Conservation (phyloP, 2,113 vertebrate genomes). For the Pongo abelii region DNA sequence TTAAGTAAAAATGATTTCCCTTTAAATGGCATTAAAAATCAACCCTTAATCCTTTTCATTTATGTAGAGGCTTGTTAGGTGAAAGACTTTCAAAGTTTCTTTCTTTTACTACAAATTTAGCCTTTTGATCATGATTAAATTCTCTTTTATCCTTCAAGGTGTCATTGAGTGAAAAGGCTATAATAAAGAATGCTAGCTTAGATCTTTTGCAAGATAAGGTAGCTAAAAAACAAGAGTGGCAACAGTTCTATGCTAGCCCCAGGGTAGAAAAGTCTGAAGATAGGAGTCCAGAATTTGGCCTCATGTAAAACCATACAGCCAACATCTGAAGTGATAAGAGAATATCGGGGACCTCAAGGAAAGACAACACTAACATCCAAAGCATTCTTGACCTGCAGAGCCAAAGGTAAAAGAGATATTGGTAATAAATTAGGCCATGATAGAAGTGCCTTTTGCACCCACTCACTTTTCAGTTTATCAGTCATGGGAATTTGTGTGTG, state of each 20-base stretch:
- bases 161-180: constrained; percentile 61
- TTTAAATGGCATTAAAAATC: constrained; percentile 38
- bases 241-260: background rate
- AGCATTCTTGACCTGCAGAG: background rate
- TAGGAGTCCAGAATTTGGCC: background rate
- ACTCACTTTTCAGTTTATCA: background rate
- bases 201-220: background rate
- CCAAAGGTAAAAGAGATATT: background rate
- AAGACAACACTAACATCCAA: background rate
- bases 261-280: background rate
- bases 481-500: background rate
- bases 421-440: background rate
- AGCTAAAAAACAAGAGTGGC: background rate
- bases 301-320: background rate
- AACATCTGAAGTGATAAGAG: background rate
- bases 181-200: constrained; percentile 54
- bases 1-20: constrained; percentile 60
- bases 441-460: background rate
- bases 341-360: background rate
- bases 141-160: constrained; percentile 56
- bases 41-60: background rate
- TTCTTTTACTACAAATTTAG: constrained; percentile 56
- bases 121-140: constrained; percentile 65
- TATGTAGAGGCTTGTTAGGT: constrained; percentile 48
- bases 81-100: constrained; percentile 60